Evolutionary conservation across 2,113 vertebrate genomes (phyloP).

Genomic region (Stomatorhinus ivindoensis): DNA sequence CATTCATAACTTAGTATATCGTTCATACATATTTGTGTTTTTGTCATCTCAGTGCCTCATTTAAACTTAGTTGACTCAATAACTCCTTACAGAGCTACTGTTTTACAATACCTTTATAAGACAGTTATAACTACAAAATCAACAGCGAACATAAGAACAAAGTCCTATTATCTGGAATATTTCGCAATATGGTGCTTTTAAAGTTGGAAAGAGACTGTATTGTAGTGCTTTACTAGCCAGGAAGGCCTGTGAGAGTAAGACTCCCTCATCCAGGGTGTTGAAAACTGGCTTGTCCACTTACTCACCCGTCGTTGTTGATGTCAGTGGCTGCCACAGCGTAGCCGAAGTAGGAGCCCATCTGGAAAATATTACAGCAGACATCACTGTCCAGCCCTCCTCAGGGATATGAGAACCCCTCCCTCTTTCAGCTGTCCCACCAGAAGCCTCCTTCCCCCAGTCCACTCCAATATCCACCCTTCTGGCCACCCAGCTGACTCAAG

Average conservation of each 20-base stretch:
- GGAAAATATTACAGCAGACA: slow-evolving; percentile 44
- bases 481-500: background rate
- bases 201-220: background rate
- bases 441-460: background rate
- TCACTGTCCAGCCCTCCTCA: slow-evolving; percentile 36
- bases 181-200: background rate
- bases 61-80: background rate
- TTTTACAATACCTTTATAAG: background rate
- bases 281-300: slow-evolving; percentile 7
- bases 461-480: background rate
- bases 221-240: background rate
- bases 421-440: background rate
- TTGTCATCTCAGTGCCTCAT: background rate
- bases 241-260: background rate
- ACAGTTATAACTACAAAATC: background rate
- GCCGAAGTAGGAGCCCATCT: slow-evolving; percentile 89
- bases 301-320: slow-evolving; percentile 79
- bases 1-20: background rate
- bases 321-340: slow-evolving; percentile 76
- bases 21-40: background rate
- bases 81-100: background rate
- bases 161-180: background rate
- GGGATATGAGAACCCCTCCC: slow-evolving; percentile 22
- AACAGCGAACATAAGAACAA: background rate
- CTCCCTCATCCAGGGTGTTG: background rate